Evolutionary conservation across 2,888 invertebrate species (phyloP).

Genomic region (Chromoteleia sp.): DNA sequence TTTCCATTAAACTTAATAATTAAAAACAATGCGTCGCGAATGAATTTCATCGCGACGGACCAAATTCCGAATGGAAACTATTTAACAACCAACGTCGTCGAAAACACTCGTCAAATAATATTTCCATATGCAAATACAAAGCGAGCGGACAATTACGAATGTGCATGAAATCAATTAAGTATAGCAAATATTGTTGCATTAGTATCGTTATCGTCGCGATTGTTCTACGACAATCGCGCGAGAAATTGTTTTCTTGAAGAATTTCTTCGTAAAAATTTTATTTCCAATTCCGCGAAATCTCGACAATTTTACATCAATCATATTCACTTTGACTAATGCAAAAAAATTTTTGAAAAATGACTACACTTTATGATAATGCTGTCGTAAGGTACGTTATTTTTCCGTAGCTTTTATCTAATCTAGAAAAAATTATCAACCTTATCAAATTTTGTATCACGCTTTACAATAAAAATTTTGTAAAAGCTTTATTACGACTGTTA

Average conservation of each 20-base stretch:
- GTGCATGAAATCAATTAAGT: not conserved
- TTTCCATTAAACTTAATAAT: slow-evolving; percentile 24
- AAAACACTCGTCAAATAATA: slow-evolving; percentile 2
- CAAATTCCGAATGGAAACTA: not conserved
- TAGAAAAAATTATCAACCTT: too few species aligned
- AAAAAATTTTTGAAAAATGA: too few species aligned
- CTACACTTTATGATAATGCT: too few species aligned
- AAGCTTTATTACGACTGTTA: too few species aligned
- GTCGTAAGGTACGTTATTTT: too few species aligned
- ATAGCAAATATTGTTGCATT: slow-evolving; percentile 20
- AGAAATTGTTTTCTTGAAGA: not conserved
- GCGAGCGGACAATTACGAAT: not conserved
- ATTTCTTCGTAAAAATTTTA: slow-evolving; percentile 8
- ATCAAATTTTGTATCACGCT: too few species aligned
- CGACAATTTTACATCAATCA: not conserved
- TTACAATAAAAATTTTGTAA: too few species aligned
- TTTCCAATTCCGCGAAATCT: not conserved
- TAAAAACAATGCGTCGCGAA: slow-evolving; percentile 1
- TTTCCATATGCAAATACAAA: slow-evolving; percentile 18
- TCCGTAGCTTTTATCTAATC: too few species aligned
- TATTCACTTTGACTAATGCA: not conserved
- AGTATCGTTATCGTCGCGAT: slow-evolving; percentile 1
- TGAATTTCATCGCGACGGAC: not conserved
- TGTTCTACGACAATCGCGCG: slow-evolving; percentile 15
- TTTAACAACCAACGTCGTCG: not conserved